These are phyloP conservation scores for Pherbina coryleti DNA, from an alignment of 2,888 invertebrate genomes.

Conservation along the genomic window DNA sequence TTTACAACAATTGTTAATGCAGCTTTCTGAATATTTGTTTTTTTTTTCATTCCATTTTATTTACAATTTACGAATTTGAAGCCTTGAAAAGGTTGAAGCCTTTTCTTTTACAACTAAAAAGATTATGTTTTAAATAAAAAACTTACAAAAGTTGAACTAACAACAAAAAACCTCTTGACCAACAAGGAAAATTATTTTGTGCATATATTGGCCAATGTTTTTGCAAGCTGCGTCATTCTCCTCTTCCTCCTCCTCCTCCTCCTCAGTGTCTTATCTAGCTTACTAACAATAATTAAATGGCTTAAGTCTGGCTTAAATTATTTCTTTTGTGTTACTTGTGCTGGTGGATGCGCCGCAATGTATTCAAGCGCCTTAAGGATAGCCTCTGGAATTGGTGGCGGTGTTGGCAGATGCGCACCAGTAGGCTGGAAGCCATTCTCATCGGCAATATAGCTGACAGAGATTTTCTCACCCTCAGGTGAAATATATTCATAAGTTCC, in stretches of 20 bases:
- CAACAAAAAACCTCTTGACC: slow-evolving; percentile 11
- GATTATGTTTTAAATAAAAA: neutral
- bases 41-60: neutral
- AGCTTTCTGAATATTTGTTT: neutral
- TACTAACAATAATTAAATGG: neutral
- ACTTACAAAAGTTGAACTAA: neutral
- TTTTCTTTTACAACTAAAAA: neutral
- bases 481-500: slow-evolving; percentile 71
- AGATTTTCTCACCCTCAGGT: slow-evolving; percentile 70
- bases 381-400: slow-evolving; percentile 72
- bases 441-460: slow-evolving; percentile 72
- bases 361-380: slow-evolving; percentile 71
- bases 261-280: neutral
- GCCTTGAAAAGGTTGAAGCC: neutral
- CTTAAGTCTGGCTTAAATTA: neutral
- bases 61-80: neutral
- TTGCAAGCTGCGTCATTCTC: neutral
- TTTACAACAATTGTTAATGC: neutral
- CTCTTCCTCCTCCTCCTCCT: no score
- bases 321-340: neutral
- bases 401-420: slow-evolving; percentile 68
- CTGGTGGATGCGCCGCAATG: slow-evolving; percentile 65
- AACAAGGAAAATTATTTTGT: neutral
- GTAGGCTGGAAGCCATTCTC: slow-evolving; percentile 73
- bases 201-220: neutral